Evolutionary conservation across 1,140 invertebrate species (phyloP), one percentile per base, ranked within the genome.

Genomic region (Ips typographus): DNA sequence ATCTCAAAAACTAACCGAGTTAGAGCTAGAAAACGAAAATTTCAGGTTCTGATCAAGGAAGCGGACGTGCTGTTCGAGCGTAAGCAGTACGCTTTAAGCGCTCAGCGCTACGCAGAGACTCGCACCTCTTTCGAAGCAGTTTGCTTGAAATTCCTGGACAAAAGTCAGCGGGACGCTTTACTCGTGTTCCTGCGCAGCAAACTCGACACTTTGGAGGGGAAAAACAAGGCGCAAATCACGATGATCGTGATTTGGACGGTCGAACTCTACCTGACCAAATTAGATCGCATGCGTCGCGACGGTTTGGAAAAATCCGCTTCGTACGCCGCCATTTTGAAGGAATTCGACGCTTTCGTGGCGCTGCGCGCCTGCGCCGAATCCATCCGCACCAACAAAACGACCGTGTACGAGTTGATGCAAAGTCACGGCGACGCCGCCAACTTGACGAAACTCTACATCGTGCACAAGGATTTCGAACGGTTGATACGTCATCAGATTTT

Each of bases 71-170:
- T 92, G 5, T 98, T 97, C 77, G 85, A 88, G 40, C 86, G 90
- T 72, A 89, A 90, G 72, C 84, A 92, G 81, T 96, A 91, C 76
- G 87, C 92, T 68, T 87, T 89, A 72, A 95, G 94, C 81, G 96
- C 96, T 0, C 82, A 90, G 68, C 87, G 92, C 65, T 98, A 92
- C 82, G 94, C 96, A 0, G 88, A 94, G 75, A 95, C 94, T 0
- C 87, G 93, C 74, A 90, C 90, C n/a, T 93, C 94, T 7, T 98
- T 98, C 81, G 96, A 98, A 84, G 93, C 95, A 77, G 88, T 98
- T 38, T 93, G 94, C 44, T 83, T 98, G 0, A 98, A 98, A 80
- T 98, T 98, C 81, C 84, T 98, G 56, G 86, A 93, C 81, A 84
- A 91, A 3, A 85, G 90, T 60, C 85, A 97, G 78, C 90, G 93